phyloP scores from a whole-genome alignment of 2,113 vertebrate species.

The Anser cygnoides region DNA sequence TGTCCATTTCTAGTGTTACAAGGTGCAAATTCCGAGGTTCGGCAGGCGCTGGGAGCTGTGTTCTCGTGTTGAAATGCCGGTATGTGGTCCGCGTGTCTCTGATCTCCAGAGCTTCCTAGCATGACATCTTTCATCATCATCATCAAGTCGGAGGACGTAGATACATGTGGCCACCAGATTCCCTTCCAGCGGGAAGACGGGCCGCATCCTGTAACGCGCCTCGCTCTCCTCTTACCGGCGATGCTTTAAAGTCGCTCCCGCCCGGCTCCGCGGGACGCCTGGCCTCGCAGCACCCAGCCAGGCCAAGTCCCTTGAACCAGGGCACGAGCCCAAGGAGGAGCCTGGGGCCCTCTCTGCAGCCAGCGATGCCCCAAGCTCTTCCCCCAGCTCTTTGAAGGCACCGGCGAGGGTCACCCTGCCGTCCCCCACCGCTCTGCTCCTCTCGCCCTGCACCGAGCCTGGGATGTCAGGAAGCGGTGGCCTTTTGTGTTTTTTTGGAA shows the following conservation, averaged over 20 bases:
- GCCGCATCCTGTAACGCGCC: constrained; percentile 69
- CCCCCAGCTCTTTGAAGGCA: constrained; percentile 25
- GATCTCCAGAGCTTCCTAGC: constrained; percentile 66
- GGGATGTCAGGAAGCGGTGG: not conserved
- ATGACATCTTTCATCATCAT: constrained; percentile 77
- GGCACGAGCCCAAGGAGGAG: not conserved
- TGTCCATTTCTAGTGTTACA: constrained; percentile 63
- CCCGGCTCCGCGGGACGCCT: constrained; percentile 1
- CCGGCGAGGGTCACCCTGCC: rapidly evolving
- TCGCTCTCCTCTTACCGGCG: constrained; percentile 45
- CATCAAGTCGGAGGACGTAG: constrained; percentile 56
- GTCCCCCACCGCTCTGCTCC: not conserved
- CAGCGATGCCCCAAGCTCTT: not conserved
- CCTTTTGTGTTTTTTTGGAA: constrained; percentile 17
- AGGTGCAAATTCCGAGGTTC: constrained; percentile 59
- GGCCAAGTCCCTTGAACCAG: not conserved
- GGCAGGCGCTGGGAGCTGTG: constrained; percentile 58
- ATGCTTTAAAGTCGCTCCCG: constrained; percentile 64
- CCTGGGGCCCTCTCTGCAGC: not conserved
- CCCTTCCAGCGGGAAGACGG: constrained; percentile 59
- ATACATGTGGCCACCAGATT: constrained; percentile 82
- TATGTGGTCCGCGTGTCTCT: constrained; percentile 63
- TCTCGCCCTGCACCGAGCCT: not conserved
- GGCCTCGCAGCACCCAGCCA: not conserved
- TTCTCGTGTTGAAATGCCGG: constrained; percentile 68